phyloP scores from a whole-genome alignment of 2,797 vertebrate species.

The Nyctalus aviator region DNA sequence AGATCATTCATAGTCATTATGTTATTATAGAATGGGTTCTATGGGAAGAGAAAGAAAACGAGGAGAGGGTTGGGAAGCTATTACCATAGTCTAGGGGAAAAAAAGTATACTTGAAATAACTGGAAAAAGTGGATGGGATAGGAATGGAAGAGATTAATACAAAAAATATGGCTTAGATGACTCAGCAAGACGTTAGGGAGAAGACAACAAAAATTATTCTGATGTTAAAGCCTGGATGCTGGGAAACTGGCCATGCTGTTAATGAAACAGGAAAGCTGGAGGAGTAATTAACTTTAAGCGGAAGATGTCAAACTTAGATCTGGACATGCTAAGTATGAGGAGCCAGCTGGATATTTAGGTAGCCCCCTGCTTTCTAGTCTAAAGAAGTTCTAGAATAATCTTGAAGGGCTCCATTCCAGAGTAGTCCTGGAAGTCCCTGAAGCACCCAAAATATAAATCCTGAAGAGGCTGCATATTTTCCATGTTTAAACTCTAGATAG shows the following conservation, averaged over 20 bases:
- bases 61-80: not conserved
- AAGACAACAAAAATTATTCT: not conserved
- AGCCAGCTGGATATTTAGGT: not conserved
- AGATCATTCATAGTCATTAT: not conserved
- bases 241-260: not conserved
- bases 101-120: not conserved
- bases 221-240: not conserved
- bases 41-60: not conserved
- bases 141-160: not conserved
- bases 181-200: not conserved
- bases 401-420: not conserved
- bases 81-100: not conserved
- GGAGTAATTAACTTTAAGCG: not conserved
- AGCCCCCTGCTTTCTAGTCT: not conserved
- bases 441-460: not conserved
- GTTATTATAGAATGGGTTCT: not conserved
- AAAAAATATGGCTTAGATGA: not conserved
- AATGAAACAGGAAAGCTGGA: not conserved
- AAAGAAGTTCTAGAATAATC: not conserved
- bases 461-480: not conserved
- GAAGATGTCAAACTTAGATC: not conserved
- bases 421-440: not conserved
- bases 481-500: not conserved
- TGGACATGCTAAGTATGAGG: not conserved
- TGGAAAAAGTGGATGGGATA: not conserved